These are phyloP conservation scores for Tribolium freemani DNA, from an alignment of 2,888 invertebrate genomes.

Conservation along the genomic window DNA sequence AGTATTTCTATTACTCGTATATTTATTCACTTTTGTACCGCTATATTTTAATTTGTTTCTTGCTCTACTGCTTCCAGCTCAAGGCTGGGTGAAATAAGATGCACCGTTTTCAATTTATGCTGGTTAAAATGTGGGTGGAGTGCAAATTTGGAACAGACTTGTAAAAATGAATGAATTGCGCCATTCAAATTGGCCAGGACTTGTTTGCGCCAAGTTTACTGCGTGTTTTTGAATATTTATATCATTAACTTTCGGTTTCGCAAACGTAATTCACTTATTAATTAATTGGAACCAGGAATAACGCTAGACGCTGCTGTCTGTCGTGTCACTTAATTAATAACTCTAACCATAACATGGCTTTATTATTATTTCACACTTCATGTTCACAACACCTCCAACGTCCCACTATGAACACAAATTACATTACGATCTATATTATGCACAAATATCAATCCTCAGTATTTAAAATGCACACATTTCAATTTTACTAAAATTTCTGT, in stretches of 20 bases:
- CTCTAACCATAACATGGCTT: not conserved
- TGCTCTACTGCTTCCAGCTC: too few relatives aligned
- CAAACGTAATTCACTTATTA: not conserved
- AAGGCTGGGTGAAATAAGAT: too few relatives aligned
- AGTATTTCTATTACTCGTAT: too few relatives aligned
- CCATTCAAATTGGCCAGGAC: not conserved
- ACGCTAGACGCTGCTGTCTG: not conserved
- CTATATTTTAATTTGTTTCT: too few relatives aligned
- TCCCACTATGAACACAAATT: not conserved
- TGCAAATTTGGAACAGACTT: not conserved
- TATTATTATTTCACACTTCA: not conserved
- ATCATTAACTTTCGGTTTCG: slow-evolving; percentile 6
- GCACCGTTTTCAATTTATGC: too few relatives aligned
- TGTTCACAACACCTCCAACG: not conserved
- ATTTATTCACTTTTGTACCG: not conserved
- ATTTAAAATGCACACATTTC: too few relatives aligned
- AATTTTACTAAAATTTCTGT: too few relatives aligned
- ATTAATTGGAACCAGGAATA: not conserved
- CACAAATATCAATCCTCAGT: not conserved
- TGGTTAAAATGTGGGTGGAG: too few relatives aligned
- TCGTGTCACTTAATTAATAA: slow-evolving; percentile 1
- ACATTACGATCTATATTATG: not conserved
- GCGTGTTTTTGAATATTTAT: slow-evolving; percentile 7
- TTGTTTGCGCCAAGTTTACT: not conserved
- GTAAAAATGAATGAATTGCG: not conserved